A percentile compares a stretch with the other conserved stretches of the same genome.
These are phyloP conservation scores for Temnothorax longispinosus DNA, from an alignment of 1,140 invertebrate species.

Conservation along the genomic window DNA sequence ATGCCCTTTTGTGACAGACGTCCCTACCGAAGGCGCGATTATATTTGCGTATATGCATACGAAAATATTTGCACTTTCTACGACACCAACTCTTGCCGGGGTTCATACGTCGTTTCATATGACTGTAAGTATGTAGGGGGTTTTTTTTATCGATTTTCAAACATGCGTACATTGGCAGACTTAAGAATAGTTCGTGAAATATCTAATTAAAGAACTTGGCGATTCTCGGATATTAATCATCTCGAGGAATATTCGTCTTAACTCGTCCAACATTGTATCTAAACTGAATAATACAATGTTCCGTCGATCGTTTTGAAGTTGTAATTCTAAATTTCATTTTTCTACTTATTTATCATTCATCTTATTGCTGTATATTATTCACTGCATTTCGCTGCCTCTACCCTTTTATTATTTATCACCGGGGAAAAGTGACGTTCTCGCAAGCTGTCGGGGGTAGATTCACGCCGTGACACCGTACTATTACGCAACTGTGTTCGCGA, in stretches of 20 bases:
- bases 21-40: constrained; percentile 59
- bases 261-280: background rate
- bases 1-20: constrained; percentile 68
- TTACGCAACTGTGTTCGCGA: constrained; percentile 35
- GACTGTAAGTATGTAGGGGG: constrained; percentile 4
- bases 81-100: constrained; percentile 53
- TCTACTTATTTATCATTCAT: background rate
- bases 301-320: background rate
- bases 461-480: constrained; percentile 13
- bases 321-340: background rate
- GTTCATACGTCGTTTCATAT: constrained; percentile 16
- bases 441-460: constrained; percentile 1
- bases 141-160: constrained; percentile 31
- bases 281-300: background rate
- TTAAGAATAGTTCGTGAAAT: background rate
- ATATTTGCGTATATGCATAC: constrained; percentile 69
- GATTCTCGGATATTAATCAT: background rate
- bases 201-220: background rate
- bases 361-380: background rate
- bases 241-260: background rate
- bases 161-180: background rate
- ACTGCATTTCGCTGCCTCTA: background rate
- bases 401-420: background rate
- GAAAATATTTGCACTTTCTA: constrained; percentile 68
- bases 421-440: background rate